Percentiles rank a stretch among this genome's conserved stretches.
Conservation (phyloP, 2,113 vertebrate species). For the Mirza zaza region DNA sequence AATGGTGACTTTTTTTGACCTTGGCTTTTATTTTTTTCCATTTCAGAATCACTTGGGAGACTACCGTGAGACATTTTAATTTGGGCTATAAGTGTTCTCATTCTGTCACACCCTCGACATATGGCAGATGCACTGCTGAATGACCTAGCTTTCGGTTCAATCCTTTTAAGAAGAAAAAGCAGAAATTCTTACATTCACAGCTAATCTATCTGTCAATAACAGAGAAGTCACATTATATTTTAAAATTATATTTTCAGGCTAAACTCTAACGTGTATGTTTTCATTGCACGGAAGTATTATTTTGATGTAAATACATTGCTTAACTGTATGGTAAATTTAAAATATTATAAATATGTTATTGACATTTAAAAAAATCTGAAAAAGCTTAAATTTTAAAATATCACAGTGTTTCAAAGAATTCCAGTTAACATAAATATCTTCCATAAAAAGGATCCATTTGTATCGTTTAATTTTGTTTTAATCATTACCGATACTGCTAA, state of each 20-base stretch:
- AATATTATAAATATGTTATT: not conserved
- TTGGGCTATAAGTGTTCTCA: constrained; percentile 66
- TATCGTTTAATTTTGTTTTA: not conserved
- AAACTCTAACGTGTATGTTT: not conserved
- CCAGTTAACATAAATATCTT: not conserved
- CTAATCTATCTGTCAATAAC: constrained; percentile 48
- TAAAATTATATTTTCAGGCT: not conserved
- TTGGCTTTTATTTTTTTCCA: constrained; percentile 60
- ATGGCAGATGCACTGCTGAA: not conserved
- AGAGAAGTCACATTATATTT: not conserved
- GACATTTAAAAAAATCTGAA: not conserved
- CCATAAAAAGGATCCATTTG: not conserved
- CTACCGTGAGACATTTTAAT: constrained; percentile 58
- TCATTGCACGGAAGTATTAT: not conserved
- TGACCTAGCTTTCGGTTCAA: constrained; percentile 48
- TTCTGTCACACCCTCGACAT: constrained; percentile 63
- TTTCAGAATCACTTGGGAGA: constrained; percentile 60
- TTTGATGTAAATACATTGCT: not conserved
- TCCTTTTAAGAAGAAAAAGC: constrained; percentile 40
- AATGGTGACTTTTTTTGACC: constrained; percentile 48
- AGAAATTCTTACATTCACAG: not conserved
- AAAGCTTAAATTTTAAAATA: constrained; percentile 12
- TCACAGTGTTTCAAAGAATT: not conserved
- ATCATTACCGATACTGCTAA: not conserved
- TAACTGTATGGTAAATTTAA: not conserved